These are phyloP conservation scores for Falco concolor DNA, from an alignment of 2,797 vertebrate genomes.

Conservation along the genomic window DNA sequence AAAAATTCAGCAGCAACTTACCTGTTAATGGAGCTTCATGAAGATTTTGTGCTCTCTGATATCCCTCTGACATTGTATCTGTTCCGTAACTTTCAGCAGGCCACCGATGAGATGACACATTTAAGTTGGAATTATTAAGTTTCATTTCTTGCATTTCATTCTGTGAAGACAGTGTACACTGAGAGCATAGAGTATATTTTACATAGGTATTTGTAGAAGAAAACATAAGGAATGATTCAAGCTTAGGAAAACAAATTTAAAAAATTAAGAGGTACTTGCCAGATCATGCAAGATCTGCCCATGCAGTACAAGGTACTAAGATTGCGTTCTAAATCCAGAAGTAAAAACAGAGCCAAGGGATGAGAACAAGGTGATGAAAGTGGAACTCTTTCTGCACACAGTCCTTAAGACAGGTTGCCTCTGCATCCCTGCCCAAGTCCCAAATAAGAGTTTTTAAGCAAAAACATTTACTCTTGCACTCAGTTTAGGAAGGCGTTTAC, in stretches of 20 bases:
- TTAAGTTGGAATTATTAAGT: conserved; percentile 79
- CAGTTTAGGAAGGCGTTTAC: background rate
- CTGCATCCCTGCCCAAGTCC: background rate
- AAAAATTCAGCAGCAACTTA: conserved; percentile 25
- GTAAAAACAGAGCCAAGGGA: background rate
- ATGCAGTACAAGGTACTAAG: background rate
- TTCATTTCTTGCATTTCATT: conserved; percentile 95
- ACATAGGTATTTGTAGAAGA: background rate
- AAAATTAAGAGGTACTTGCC: background rate
- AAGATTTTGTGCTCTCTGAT: conserved; percentile 85
- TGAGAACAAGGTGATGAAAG: background rate
- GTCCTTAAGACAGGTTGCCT: background rate
- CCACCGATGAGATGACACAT: conserved; percentile 82
- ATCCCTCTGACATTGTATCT: conserved; percentile 84
- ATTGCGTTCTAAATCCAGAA: background rate
- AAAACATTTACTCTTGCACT: background rate
- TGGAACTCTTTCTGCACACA: background rate
- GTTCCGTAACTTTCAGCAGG: conserved; percentile 83
- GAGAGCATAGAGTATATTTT: background rate
- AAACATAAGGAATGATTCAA: background rate
- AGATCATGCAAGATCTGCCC: background rate
- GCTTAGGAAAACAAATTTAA: background rate
- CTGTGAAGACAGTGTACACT: conserved; percentile 61
- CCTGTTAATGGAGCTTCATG: conserved; percentile 92
- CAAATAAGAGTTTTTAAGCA: background rate